Conservation (phyloP, 2,113 vertebrate genomes). For the Microcebus murinus region DNA sequence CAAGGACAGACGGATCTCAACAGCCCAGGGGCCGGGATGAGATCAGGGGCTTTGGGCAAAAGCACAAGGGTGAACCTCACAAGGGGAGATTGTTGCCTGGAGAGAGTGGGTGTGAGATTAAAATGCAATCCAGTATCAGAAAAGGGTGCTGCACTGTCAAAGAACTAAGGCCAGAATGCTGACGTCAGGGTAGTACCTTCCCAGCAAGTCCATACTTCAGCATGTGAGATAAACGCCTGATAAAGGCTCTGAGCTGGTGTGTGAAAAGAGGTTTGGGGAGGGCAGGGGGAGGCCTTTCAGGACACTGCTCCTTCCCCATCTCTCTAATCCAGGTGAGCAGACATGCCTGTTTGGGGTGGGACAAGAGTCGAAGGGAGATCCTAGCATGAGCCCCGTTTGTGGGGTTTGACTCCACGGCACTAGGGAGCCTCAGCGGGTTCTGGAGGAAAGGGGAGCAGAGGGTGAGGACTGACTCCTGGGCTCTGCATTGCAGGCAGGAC, state of each 20-base stretch:
- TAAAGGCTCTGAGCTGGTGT: background rate
- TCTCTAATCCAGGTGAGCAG: background rate
- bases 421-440: background rate
- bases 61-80: background rate
- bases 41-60: background rate
- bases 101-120: background rate
- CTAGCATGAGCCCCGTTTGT: background rate
- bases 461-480: background rate
- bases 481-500: constrained; percentile 92
- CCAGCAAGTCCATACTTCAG: background rate
- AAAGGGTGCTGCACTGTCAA: fast-evolving
- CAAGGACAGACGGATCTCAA: background rate
- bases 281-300: background rate
- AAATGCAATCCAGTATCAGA: background rate
- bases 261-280: background rate
- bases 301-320: background rate
- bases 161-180: background rate
- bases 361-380: background rate
- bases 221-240: background rate
- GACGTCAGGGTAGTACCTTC: background rate
- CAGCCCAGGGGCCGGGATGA: background rate
- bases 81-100: background rate
- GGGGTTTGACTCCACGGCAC: background rate
- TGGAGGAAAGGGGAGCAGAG: background rate
- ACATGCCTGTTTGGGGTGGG: background rate